Evolutionary conservation across 1,140 invertebrate genomes (phyloP).

Genomic region (Drosophila pectinifera): DNA sequence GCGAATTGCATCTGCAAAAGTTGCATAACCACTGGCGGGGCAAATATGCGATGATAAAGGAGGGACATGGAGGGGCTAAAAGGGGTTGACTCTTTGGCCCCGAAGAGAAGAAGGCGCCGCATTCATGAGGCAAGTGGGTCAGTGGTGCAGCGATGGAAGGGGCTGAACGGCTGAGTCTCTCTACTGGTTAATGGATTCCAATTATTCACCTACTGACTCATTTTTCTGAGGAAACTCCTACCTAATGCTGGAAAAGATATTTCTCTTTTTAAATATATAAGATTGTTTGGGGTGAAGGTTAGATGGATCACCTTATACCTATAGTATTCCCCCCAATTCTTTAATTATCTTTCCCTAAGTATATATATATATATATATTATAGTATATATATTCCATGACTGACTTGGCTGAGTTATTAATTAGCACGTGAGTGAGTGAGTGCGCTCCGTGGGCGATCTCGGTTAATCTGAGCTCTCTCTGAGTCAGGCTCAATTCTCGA

Average conservation of each 20-base stretch:
- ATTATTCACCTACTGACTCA: constrained; percentile 9
- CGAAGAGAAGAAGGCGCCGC: constrained; percentile 31
- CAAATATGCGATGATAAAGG: constrained; percentile 28
- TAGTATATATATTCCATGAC: constrained; percentile 5
- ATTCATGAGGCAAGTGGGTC: constrained; percentile 55
- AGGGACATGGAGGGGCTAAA: not conserved
- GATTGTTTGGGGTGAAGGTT: too few relatives aligned
- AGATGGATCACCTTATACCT: too few relatives aligned
- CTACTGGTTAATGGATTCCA: not conserved
- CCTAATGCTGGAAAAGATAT: too few relatives aligned
- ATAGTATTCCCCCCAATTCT: not conserved
- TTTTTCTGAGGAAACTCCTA: not conserved
- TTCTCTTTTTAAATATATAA: too few relatives aligned
- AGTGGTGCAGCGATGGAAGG: constrained; percentile 22
- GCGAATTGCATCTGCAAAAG: constrained; percentile 64
- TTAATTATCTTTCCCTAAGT: not conserved
- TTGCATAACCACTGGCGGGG: constrained; percentile 62
- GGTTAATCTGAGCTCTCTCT: constrained; percentile 19
- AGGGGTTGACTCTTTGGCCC: constrained; percentile 22
- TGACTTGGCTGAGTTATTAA: constrained; percentile 26
- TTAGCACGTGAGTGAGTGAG: constrained; percentile 3
- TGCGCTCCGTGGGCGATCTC: constrained; percentile 35
- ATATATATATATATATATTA: too few relatives aligned
- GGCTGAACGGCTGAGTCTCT: not conserved
- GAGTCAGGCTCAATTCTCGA: constrained; percentile 40